Percentiles rank a stretch among this genome's conserved stretches.
These are phyloP conservation scores for Yponomeuta plumbellus DNA, from an alignment of 2,888 invertebrate genomes.

Conservation along the genomic window DNA sequence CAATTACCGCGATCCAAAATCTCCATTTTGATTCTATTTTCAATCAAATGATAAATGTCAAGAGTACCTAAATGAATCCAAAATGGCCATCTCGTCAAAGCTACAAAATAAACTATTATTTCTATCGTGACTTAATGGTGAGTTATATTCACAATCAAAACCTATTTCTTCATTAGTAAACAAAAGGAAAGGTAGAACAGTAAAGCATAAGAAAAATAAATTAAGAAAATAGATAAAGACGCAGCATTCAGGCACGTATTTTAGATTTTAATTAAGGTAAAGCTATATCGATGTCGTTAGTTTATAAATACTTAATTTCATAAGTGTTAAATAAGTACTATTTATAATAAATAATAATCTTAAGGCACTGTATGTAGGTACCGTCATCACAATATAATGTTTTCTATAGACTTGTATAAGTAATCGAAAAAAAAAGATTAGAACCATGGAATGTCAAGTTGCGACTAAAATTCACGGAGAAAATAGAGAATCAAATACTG, in stretches of 20 bases:
- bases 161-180: neutral
- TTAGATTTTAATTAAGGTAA: neutral
- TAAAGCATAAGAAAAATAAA: constrained; percentile 8
- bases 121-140: neutral
- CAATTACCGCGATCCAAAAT: constrained; percentile 33
- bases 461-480: constrained; percentile 30
- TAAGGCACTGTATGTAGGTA: constrained; percentile 71
- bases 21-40: neutral
- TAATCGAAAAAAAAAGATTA: constrained; percentile 41
- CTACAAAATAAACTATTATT: neutral
- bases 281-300: constrained; percentile 14
- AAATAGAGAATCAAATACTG: constrained; percentile 31
- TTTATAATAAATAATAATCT: constrained; percentile 74
- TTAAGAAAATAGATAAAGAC: neutral
- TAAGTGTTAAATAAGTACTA: constrained; percentile 28
- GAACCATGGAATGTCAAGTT: constrained; percentile 66
- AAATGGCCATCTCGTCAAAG: neutral
- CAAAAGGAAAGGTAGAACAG: neutral
- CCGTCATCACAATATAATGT: constrained; percentile 71
- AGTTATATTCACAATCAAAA: neutral
- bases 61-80: neutral
- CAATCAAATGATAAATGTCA: neutral
- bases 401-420: constrained; percentile 21
- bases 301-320: constrained; percentile 14
- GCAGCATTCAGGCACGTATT: neutral